A percentile compares a stretch with the other conserved stretches of the same genome.
These are phyloP conservation scores for Chloromyia formosa DNA, from an alignment of 2,888 invertebrate genomes.

Conservation along the genomic window DNA sequence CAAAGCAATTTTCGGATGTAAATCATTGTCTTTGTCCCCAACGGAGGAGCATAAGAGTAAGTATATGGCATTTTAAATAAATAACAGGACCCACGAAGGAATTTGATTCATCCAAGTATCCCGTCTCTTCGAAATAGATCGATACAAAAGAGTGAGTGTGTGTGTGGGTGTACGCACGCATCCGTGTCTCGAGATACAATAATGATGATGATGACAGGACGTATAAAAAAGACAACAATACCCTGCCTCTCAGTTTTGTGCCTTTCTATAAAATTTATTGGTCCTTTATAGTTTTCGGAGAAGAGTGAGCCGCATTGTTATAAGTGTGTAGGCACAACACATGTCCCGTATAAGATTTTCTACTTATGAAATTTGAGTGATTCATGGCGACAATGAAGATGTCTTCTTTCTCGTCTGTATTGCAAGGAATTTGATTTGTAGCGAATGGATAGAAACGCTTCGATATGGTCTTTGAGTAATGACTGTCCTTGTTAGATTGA, in stretches of 20 bases:
- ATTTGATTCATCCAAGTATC: slow-evolving; percentile 34
- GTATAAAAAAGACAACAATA: slow-evolving; percentile 18
- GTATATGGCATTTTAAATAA: slow-evolving; percentile 26
- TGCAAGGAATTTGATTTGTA: not conserved
- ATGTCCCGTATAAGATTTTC: slow-evolving; percentile 21
- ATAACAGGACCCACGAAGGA: slow-evolving; percentile 24
- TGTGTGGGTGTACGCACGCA: not conserved
- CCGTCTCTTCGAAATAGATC: not conserved
- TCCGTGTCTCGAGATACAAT: slow-evolving; percentile 5
- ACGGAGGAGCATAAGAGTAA: not conserved
- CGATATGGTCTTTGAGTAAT: no score
- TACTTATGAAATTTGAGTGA: slow-evolving; percentile 34
- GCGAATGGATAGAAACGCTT: no score
- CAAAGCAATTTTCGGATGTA: no score
- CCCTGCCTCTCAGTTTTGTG: not conserved
- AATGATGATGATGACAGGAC: slow-evolving; percentile 25
- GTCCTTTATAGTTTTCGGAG: not conserved
- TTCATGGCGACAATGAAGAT: slow-evolving; percentile 33
- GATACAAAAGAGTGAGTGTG: slow-evolving; percentile 3
- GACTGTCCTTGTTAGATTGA: no score
- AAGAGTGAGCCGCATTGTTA: not conserved
- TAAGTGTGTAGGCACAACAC: not conserved
- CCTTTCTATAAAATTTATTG: slow-evolving; percentile 23
- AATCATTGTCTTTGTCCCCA: not conserved
- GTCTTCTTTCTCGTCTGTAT: not conserved